phyloP scores from a whole-genome alignment of 2,888 invertebrate species.

The Erebia aethiops region DNA sequence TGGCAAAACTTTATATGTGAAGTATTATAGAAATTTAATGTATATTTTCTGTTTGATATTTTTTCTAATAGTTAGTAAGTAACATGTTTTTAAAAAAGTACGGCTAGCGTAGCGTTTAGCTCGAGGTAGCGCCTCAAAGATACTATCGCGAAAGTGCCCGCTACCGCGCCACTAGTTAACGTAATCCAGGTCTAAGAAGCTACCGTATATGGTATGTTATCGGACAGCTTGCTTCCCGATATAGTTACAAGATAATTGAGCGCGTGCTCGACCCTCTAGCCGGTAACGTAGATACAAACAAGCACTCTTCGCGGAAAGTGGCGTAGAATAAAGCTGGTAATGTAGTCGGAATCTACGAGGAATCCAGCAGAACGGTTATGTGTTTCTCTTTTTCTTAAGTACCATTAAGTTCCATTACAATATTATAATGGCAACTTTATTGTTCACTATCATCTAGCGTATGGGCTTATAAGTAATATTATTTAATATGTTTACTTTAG shows the following conservation, averaged over 20 bases:
- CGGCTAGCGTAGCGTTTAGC: not conserved
- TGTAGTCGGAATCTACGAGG: conserved; percentile 1
- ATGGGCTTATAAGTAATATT: too few relatives aligned
- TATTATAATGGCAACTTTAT: too few relatives aligned
- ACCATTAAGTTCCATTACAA: too few relatives aligned
- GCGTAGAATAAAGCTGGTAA: not conserved
- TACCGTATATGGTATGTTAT: conserved; percentile 7
- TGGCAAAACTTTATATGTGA: too few relatives aligned
- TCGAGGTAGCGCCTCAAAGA: not conserved
- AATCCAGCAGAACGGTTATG: not conserved
- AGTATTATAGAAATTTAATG: too few relatives aligned
- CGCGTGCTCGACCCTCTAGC: not conserved
- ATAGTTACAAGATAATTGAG: conserved; percentile 7
- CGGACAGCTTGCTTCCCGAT: conserved; percentile 1
- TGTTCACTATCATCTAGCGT: too few relatives aligned
- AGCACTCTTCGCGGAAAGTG: not conserved
- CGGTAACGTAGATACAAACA: conserved; percentile 4
- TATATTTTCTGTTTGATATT: too few relatives aligned
- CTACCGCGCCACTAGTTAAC: not conserved
- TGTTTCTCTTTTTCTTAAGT: not conserved
- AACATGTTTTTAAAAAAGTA: too few relatives aligned
- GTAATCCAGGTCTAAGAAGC: not conserved
- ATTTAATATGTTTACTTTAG: too few relatives aligned
- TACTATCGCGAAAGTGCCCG: not conserved
- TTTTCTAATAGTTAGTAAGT: too few relatives aligned